Conservation (phyloP, 2,113 vertebrate species). For the Leptobrachium leishanense region DNA sequence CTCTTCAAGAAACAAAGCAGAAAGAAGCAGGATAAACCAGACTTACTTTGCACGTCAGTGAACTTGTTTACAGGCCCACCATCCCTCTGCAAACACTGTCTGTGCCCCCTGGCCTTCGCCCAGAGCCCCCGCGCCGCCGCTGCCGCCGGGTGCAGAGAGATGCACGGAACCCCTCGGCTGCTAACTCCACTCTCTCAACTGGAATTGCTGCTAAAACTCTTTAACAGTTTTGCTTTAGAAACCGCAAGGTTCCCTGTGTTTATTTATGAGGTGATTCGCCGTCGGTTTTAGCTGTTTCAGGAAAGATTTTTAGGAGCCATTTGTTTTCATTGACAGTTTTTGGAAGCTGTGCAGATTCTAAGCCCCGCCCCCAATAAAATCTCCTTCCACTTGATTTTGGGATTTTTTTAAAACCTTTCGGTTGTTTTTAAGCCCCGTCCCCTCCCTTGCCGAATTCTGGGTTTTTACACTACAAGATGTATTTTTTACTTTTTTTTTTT, state of each 20-base stretch:
- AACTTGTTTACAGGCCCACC: slow-evolving; percentile 49
- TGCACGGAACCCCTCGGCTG: slow-evolving; percentile 48
- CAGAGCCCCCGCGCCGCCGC: slow-evolving; percentile 61
- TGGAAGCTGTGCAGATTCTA: slow-evolving; percentile 26
- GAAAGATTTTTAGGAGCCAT: slow-evolving; percentile 49
- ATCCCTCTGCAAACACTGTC: slow-evolving; percentile 47
- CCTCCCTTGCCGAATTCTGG: background rate
- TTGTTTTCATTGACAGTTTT: slow-evolving; percentile 6
- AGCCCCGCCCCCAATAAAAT: background rate
- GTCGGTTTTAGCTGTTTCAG: slow-evolving; percentile 47
- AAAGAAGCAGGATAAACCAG: slow-evolving; percentile 26
- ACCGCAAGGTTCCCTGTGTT: slow-evolving; percentile 41
- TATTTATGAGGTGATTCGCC: slow-evolving; percentile 44
- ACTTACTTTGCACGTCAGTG: slow-evolving; percentile 48
- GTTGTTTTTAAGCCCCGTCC: background rate
- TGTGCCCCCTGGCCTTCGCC: slow-evolving; percentile 25
- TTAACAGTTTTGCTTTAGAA: slow-evolving; percentile 47
- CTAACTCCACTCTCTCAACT: slow-evolving; percentile 63
- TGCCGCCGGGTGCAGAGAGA: slow-evolving; percentile 41
- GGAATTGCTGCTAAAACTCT: slow-evolving; percentile 65
- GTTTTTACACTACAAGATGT: background rate
- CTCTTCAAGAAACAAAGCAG: slow-evolving; percentile 8
- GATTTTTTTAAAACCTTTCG: background rate
- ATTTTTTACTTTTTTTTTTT: no score
- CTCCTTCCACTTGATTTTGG: background rate